A percentile compares a stretch with the other conserved stretches of the same genome.
These are phyloP conservation scores for Cheumatopsyche charites DNA, from an alignment of 1,140 invertebrate genomes.

Conservation along the genomic window DNA sequence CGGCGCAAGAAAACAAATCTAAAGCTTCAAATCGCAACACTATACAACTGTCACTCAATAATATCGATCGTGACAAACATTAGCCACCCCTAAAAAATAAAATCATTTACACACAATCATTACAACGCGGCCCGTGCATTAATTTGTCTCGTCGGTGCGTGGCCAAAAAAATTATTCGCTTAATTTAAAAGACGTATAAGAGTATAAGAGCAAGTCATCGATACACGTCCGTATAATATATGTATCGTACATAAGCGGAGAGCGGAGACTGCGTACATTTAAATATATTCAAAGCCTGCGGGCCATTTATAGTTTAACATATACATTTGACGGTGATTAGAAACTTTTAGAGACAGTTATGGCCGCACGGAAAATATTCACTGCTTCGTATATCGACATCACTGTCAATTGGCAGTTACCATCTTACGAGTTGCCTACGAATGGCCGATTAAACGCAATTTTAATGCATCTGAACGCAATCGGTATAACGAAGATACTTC, in stretches of 20 bases:
- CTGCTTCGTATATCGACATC: constrained; percentile 9
- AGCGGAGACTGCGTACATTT: constrained; percentile 30
- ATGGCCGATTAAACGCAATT: constrained; percentile 22
- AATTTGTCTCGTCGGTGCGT: no score
- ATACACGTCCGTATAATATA: neutral
- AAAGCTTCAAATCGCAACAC: no score
- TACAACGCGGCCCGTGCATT: no score
- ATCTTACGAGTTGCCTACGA: constrained; percentile 25
- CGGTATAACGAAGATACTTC: neutral
- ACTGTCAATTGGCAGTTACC: constrained; percentile 34
- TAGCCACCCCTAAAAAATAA: no score
- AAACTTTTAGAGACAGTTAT: constrained; percentile 43
- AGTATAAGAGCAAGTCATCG: constrained; percentile 12
- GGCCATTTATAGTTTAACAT: constrained; percentile 43
- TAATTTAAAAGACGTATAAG: neutral
- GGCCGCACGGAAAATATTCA: constrained; percentile 19
- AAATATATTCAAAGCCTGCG: constrained; percentile 40
- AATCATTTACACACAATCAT: no score
- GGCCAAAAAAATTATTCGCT: no score
- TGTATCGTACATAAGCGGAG: constrained; percentile 3
- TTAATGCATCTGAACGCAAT: constrained; percentile 16
- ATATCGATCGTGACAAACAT: no score
- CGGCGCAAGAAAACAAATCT: no score
- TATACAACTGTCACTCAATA: no score
- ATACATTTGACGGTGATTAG: constrained; percentile 42